Evolutionary conservation across 2,113 vertebrate genomes (phyloP), one percentile per base, ranked within the genome.

Genomic region (Myrmophylax atrothorax): DNA sequence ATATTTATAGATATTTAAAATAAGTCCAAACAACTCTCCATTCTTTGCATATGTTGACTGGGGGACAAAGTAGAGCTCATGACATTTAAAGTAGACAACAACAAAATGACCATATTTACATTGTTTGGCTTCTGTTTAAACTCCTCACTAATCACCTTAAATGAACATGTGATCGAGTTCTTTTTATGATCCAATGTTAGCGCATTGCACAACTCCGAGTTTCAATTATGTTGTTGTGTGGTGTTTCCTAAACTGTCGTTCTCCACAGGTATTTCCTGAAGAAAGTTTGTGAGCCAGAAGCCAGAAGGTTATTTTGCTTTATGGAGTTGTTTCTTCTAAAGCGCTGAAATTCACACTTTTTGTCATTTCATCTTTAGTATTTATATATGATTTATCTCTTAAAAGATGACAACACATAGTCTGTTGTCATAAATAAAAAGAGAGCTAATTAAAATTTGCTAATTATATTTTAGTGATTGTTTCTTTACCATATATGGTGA

Each of bases 1-100:
- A 95, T 96, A 94, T 96, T 88, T 97, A 97, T 97, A 97, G 96
- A 97, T 97, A 97, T 97, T 98, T 98, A 98, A 98, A 98, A 98
- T 98, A 98, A 98, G 96, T 97, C 96, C 95, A 55, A 97, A 97
- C 96, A 73, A 89, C 84, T 97, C 93, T 97, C 76, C 46, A 90
- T 96, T 96, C 94, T 96, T 97, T 96, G 95, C 96, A 97, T 97
- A 90, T 46, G 80, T 42, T 91, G 47, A 64, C 83, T 81, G 85
- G 72, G 84, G 50, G 53, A 96, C 90, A 62, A 96, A 92, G 91
- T 94, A 96, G 97, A 97, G 79, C 91, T 97, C 84, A 67, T 91
- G 84, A 96, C 94, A 94, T 75, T 96, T 83, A 90, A 88, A 93
- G 86, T 89, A 95, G 93, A 96, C 96, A 87, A 94, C 94, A 94